phyloP scores from a whole-genome alignment of 2,888 invertebrate species.

The Boloria euphrosyne region DNA sequence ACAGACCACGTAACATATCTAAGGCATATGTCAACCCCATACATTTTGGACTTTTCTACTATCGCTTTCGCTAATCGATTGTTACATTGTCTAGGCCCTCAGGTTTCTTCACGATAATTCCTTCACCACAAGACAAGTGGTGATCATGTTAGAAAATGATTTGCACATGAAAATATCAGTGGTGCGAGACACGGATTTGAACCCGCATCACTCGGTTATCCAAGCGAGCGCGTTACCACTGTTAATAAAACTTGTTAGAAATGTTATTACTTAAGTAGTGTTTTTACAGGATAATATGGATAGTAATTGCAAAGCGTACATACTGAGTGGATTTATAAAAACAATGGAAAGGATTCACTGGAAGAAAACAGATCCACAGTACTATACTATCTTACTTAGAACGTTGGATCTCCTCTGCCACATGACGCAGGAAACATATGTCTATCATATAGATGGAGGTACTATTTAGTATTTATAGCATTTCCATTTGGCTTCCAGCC shows the following conservation, averaged over 20 bases:
- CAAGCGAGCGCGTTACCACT: too few species aligned
- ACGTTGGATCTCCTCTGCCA: conserved; percentile 90
- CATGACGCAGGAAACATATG: conserved; percentile 90
- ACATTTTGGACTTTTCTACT: too few species aligned
- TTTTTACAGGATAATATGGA: conserved; percentile 91
- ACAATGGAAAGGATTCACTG: conserved; percentile 89
- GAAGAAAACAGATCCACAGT: conserved; percentile 85
- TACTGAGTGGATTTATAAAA: conserved; percentile 90
- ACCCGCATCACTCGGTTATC: too few species aligned
- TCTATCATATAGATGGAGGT: conserved; percentile 93
- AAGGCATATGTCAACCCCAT: too few species aligned
- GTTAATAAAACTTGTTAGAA: background rate
- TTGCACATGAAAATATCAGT: too few species aligned
- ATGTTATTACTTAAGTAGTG: background rate
- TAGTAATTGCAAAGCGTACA: conserved; percentile 89
- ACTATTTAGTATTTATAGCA: conserved; percentile 22
- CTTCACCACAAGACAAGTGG: too few species aligned
- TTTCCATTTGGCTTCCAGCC: background rate
- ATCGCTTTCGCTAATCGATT: too few species aligned
- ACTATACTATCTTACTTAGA: conserved; percentile 87
- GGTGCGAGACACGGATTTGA: too few species aligned
- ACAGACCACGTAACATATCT: too few species aligned
- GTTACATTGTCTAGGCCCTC: too few species aligned
- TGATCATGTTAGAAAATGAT: too few species aligned
- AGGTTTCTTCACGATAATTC: too few species aligned